Conservation (phyloP, 2,888 invertebrate genomes). For the Hirtodrosophila confusa region DNA sequence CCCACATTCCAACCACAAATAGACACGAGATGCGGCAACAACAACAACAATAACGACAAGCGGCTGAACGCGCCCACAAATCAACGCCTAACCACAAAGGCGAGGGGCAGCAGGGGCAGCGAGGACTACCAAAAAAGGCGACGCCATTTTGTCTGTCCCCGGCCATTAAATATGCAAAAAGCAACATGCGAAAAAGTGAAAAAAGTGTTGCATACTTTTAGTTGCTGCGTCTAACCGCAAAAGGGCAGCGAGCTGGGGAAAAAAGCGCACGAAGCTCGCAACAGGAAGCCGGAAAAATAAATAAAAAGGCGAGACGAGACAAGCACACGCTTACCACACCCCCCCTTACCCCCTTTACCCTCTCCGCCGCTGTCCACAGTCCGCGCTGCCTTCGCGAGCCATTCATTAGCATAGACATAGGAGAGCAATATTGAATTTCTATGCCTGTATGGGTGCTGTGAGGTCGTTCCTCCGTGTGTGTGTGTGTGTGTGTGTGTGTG, state of each 20-base stretch:
- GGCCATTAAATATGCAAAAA: conserved; percentile 77
- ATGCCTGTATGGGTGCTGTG: conserved; percentile 45
- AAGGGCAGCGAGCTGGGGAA: conserved; percentile 52
- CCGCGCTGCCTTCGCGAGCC: conserved; percentile 48
- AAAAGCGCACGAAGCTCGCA: conserved; percentile 36
- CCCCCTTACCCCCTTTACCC: not conserved
- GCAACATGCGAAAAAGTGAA: conserved; percentile 67
- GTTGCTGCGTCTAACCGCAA: conserved; percentile 75
- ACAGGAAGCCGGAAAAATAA: conserved; percentile 78
- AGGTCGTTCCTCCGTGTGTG: conserved; percentile 5
- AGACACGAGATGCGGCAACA: conserved; percentile 61
- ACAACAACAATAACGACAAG: conserved; percentile 34
- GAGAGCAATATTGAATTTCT: conserved; percentile 76
- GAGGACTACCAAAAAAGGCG: conserved; percentile 19
- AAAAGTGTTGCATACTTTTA: conserved; percentile 77
- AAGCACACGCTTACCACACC: conserved; percentile 7
- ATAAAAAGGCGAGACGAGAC: conserved; percentile 61
- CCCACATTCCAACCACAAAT: conserved; percentile 66
- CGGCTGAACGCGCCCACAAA: conserved; percentile 65
- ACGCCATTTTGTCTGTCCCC: conserved; percentile 74
- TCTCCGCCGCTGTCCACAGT: not conserved
- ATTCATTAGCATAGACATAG: conserved; percentile 75
- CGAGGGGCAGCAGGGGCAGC: not conserved
- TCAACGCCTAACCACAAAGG: conserved; percentile 73
- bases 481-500: conserved; percentile 18